Evolutionary conservation across 2,888 invertebrate genomes (phyloP).

Genomic region (Macaria liturata): DNA sequence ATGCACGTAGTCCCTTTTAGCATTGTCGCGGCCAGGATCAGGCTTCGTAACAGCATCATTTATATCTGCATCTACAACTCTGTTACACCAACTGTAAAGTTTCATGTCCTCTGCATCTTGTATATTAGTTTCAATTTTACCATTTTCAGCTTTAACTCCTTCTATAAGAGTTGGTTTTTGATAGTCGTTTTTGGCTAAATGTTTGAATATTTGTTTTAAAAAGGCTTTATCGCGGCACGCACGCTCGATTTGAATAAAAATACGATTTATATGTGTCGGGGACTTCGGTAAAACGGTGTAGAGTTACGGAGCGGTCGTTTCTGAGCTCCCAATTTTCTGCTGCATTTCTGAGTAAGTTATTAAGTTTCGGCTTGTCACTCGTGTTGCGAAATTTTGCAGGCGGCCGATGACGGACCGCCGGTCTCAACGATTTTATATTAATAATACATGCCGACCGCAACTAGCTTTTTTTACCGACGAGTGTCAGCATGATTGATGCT

Average conservation of each 20-base stretch:
- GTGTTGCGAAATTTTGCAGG: conserved; percentile 78
- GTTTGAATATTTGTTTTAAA: conserved; percentile 78
- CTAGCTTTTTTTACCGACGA: conserved; percentile 40
- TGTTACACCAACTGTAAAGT: conserved; percentile 68
- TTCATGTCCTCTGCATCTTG: conserved; percentile 58
- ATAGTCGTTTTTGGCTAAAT: conserved; percentile 46
- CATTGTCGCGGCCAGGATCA: conserved; percentile 51
- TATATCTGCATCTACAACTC: conserved; percentile 68
- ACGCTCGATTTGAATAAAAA: conserved; percentile 82
- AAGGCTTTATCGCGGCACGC: conserved; percentile 77
- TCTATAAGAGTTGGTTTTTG: conserved; percentile 51
- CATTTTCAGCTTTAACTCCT: conserved; percentile 49
- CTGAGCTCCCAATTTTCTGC: conserved; percentile 79
- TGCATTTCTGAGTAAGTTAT: conserved; percentile 82
- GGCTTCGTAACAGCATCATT: conserved; percentile 57
- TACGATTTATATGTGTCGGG: conserved; percentile 82
- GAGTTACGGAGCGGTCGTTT: conserved; percentile 76
- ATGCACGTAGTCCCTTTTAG: conserved; percentile 50
- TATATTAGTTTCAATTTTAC: conserved; percentile 29
- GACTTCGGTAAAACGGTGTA: conserved; percentile 73
- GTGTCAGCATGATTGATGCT: conserved; percentile 22
- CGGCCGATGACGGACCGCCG: conserved; percentile 47
- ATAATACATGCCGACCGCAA: conserved; percentile 38
- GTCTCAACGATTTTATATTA: conserved; percentile 41
- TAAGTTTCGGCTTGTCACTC: conserved; percentile 82